Percentiles rank a stretch among this genome's conserved stretches.
These are phyloP conservation scores for Acrocephalus scirpaceus DNA, from an alignment of 2,797 vertebrate genomes.

Conservation along the genomic window DNA sequence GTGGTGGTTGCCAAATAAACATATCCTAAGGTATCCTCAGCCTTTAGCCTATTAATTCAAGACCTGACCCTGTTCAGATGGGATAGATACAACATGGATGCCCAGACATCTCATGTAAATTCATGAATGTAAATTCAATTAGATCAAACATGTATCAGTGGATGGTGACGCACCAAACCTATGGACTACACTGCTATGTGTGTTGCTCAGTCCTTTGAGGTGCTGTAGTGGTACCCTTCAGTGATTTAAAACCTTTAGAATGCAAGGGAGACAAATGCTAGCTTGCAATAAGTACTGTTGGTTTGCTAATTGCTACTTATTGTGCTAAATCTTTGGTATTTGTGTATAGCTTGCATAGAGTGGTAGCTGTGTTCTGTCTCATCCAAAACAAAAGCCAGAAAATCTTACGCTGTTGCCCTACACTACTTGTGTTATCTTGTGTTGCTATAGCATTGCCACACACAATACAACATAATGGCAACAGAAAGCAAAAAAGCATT, in stretches of 20 bases:
- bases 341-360: not conserved
- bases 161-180: not conserved
- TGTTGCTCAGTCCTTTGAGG: not conserved
- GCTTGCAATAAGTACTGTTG: not conserved
- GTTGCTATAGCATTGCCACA: constrained; percentile 49
- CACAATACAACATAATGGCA: constrained; percentile 27
- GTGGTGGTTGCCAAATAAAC: not conserved
- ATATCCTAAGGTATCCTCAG: not conserved
- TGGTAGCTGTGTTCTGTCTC: not conserved
- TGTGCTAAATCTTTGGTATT: not conserved
- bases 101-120: rapidly evolving
- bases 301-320: not conserved
- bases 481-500: constrained; percentile 18
- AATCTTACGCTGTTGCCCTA: constrained; percentile 7
- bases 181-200: not conserved
- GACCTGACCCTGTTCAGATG: not conserved
- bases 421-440: constrained; percentile 19
- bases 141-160: not conserved
- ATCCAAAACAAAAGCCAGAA: constrained; percentile 1
- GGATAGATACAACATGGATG: not conserved
- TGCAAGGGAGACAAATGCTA: not conserved
- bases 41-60: not conserved
- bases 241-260: not conserved
- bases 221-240: not conserved
- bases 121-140: rapidly evolving